Conservation (phyloP, 2,797 vertebrate genomes). For the Esox masquinongy region DNA sequence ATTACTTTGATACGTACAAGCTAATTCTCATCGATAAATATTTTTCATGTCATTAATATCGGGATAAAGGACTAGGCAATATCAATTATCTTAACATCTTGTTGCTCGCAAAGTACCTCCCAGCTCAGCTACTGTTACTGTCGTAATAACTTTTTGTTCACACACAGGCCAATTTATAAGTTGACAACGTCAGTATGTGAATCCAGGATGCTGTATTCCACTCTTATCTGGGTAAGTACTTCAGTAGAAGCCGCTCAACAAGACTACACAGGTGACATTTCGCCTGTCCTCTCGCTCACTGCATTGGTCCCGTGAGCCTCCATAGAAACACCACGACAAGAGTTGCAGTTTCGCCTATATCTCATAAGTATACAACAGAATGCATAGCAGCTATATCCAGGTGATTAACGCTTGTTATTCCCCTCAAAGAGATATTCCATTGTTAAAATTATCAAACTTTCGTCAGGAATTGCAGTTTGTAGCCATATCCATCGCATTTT, state of each 20-base stretch:
- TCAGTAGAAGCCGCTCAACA: constrained; percentile 6
- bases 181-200: neutral
- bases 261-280: constrained; percentile 58
- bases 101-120: constrained; percentile 37
- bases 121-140: constrained; percentile 35
- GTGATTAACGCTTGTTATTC: constrained; percentile 13
- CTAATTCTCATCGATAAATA: constrained; percentile 18
- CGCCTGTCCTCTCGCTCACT: constrained; percentile 56
- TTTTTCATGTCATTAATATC: constrained; percentile 3
- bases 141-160: constrained; percentile 44
- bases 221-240: neutral
- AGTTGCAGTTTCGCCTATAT: constrained; percentile 55
- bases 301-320: constrained; percentile 66
- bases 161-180: constrained; percentile 13
- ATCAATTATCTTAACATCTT: constrained; percentile 53
- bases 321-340: constrained; percentile 55
- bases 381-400: constrained; percentile 40
- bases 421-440: constrained; percentile 20
- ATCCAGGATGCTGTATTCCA: neutral
- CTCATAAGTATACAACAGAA: constrained; percentile 34
- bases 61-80: constrained; percentile 44
- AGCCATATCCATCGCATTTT: constrained; percentile 28
- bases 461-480: constrained; percentile 31
- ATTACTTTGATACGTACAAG: constrained; percentile 21
- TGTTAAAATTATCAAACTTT: constrained; percentile 1